Evolutionary conservation across 1,140 invertebrate species (phyloP).

Genomic region (Drosophila orosa): DNA sequence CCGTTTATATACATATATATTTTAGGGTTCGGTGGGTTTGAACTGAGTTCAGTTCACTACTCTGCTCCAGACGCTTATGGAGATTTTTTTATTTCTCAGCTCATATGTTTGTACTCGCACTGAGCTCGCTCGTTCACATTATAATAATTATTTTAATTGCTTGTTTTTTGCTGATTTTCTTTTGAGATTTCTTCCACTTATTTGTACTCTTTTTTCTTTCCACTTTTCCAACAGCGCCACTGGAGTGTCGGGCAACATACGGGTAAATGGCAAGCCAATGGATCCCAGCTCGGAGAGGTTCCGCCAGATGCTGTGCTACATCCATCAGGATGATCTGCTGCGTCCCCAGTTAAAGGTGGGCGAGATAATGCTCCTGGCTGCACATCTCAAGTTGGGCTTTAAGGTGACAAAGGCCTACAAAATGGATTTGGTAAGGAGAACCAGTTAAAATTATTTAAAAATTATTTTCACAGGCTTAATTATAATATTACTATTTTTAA

Average conservation of each 20-base stretch:
- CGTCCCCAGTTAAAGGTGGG: conserved; percentile 91
- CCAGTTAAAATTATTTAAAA: neutral
- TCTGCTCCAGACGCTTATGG: conserved; percentile 9
- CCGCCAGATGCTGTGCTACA: conserved; percentile 94
- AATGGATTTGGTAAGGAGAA: conserved; percentile 63
- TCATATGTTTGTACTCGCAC: neutral
- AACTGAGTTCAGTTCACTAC: conserved; percentile 15
- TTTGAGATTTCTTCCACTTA: conserved; percentile 24
- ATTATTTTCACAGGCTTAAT: neutral
- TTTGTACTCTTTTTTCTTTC: conserved; percentile 18
- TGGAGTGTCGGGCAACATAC: conserved; percentile 88
- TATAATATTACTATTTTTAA: neutral
- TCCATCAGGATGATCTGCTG: conserved; percentile 95
- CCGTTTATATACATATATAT: neutral
- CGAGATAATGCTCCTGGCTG: conserved; percentile 93
- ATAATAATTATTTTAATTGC: conserved; percentile 52
- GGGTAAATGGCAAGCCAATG: conserved; percentile 90
- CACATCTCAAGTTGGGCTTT: conserved; percentile 92
- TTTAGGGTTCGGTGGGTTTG: conserved; percentile 10
- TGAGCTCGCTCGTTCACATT: conserved; percentile 22
- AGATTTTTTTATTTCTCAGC: conserved; percentile 4
- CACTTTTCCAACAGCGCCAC: conserved; percentile 84
- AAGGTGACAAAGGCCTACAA: conserved; percentile 85
- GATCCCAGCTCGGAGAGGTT: conserved; percentile 88
- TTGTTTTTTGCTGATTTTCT: conserved; percentile 30